Base-by-base conservation (phyloP, 2,113 vertebrate species). In the Brachyhypopomus occidentalis region DNA sequence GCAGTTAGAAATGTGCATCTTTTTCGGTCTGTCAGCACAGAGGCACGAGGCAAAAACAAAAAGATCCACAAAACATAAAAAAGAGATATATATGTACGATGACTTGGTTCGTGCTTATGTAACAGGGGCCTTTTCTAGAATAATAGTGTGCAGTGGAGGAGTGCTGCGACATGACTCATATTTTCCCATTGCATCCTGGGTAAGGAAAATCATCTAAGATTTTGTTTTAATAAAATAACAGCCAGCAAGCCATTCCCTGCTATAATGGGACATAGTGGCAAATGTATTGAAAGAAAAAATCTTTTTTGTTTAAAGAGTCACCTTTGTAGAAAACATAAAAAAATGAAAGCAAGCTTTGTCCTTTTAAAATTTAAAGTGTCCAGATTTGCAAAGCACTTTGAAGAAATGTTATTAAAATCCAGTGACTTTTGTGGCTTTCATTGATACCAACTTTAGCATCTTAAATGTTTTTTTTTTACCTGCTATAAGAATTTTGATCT, bases 281-380 rank as follows among this genome's bases (percentile, higher is more conserved):
- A 90, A 88, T 81, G 82, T 86, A 86, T 88, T 88, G 84, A 79
- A 88, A 90, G 86, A 90, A 87, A 89, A 89, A 89, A 74, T 74
- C 87, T 86, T 87, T 85, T 89, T 52, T 52, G 9, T 52, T 52
- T 41, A 23, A 12, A n/a, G 36, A 19, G 66, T 52, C 8, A 14
- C 45, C 45, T 52, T 52, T 52, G 20, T 7, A n/a, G 34, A 67
- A 30, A 60, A 20, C 88, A 88, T 72, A 23, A 58, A 62, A 30
- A 71, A 58, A 58, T 11, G 30, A 66, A 60, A 64, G 87, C 89
- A 85, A 0, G 1, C 89, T 89, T 88, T 89, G 89, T 89, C 84
- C 91, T 90, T 93, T 93, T 94, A 89, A 93, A 93, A 92, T 93
- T 90, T 89, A 92, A 94, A 94, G 87, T 62, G 0, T 67, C 69